Conservation (phyloP, 2,113 vertebrate genomes). For the Microtus oregoni region DNA sequence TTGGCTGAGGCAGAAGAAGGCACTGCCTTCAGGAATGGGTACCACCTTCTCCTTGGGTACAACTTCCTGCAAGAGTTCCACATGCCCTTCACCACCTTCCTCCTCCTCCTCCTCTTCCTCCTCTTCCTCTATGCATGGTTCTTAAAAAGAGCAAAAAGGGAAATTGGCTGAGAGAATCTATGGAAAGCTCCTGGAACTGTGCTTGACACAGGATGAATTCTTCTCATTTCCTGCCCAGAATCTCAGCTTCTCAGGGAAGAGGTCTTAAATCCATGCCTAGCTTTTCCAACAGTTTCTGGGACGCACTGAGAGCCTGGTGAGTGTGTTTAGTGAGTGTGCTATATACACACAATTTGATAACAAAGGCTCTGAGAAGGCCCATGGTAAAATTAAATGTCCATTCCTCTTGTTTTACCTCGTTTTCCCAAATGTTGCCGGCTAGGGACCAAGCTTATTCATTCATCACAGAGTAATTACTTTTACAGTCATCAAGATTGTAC, state of each 20-base stretch:
- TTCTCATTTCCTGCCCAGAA: neutral
- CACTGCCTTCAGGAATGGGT: constrained; percentile 95
- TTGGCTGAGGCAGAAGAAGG: constrained; percentile 95
- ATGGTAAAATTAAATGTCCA: neutral
- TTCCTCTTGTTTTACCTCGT: constrained; percentile 35
- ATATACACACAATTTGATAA: neutral
- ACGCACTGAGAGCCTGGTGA: neutral
- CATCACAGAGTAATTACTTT: neutral
- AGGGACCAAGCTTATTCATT: constrained; percentile 14
- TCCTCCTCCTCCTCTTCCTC: constrained; percentile 70
- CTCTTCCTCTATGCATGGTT: constrained; percentile 61
- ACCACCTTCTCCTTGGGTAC: constrained; percentile 93
- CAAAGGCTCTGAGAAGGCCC: constrained; percentile 51
- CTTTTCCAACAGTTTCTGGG: neutral
- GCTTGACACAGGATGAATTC: neutral
- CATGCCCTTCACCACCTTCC: constrained; percentile 58
- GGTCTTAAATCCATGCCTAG: neutral
- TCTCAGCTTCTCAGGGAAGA: neutral
- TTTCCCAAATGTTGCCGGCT: neutral
- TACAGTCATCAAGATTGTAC: neutral
- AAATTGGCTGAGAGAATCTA: constrained; percentile 23
- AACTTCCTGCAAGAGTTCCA: constrained; percentile 91
- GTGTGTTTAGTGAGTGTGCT: neutral
- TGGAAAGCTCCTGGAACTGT: constrained; percentile 5
- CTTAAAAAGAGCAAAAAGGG: constrained; percentile 29